Base-by-base conservation (phyloP, 2,113 vertebrate species). In the Myxocyprinus asiaticus region DNA sequence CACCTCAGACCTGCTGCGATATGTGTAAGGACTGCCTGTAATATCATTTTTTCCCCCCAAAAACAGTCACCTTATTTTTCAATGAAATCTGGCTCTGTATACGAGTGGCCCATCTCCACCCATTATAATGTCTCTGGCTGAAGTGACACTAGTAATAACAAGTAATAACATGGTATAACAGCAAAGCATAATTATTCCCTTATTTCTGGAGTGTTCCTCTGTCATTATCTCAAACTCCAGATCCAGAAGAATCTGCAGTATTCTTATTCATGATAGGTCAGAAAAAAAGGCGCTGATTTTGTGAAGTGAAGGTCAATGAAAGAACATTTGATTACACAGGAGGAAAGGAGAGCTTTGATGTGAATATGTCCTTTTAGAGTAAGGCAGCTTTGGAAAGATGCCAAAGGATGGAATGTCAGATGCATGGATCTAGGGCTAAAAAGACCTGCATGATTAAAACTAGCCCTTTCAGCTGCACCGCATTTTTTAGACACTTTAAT, bases 401-500 rank as follows among this genome's bases (percentile, higher is more conserved):
- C 59, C 51, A 67, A 81, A 70, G 56, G 51, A 48, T 77, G 78
- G 67, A 76, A 64, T 78, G 74, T 56, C 48, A 58, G 63, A 80
- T 47, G 58, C 42, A 56, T 11, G 45, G 75, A 17, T 50, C 45
- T 17, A 12, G 48, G 17, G 43, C 48, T 58, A 74, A 73, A 77
- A 59, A 42, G 47, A 45, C 17, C 44, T 53, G 17, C 10, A 11
- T 45, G 12, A 76, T 66, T 67, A 80, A 75, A 79, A 78, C 22
- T 48, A 53, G 63, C 50, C 45, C 77, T 86, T 72, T 85, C 79
- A 63, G 74, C 67, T 63, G 33, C 15, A 33, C 69, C 51, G 71
- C 67, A 77, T 83, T 76, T 58, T 50, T 61, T 71, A 59, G 72
- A 71, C 3, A 56, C 48, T 67, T 77, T 74, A 72, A 77, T 85